These are phyloP conservation scores for Cyprinus carpio DNA, from an alignment of 2,113 vertebrate genomes.

Conservation along the genomic window DNA sequence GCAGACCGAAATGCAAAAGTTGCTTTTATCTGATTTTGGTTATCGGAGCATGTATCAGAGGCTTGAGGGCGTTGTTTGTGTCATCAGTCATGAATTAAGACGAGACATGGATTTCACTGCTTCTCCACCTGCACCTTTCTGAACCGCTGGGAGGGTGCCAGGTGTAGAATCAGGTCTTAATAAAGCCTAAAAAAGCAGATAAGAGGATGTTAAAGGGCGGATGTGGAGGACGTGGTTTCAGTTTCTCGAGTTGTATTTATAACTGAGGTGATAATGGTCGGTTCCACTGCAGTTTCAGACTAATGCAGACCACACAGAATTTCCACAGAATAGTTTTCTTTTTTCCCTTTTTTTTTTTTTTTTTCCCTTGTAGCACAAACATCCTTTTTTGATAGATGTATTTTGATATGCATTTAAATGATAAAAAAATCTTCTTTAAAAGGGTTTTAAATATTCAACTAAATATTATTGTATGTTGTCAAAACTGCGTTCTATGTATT, in stretches of 20 bases:
- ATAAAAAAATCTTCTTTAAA: too few species aligned
- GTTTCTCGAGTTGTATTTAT: slow-evolving; percentile 22
- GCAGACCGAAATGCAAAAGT: neutral
- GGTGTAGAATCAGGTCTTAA: neutral
- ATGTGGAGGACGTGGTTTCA: neutral
- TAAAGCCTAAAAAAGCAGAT: neutral
- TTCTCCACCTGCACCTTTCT: neutral
- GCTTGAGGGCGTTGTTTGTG: neutral
- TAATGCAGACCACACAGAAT: neutral
- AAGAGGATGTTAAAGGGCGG: neutral
- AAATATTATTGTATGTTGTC: too few species aligned
- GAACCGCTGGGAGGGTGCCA: neutral
- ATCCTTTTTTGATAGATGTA: too few species aligned
- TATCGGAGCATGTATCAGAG: neutral
- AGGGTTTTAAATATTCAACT: too few species aligned
- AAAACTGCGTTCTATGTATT: too few species aligned
- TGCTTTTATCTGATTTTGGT: neutral
- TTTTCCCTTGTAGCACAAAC: too few species aligned
- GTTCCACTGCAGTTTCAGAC: neutral
- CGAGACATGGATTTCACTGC: neutral
- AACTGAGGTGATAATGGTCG: neutral
- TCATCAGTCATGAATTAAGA: neutral
- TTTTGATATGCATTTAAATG: too few species aligned
- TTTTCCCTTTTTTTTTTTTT: too few species aligned
- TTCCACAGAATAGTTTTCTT: neutral